These are phyloP conservation scores for Celastrina argiolus DNA, from an alignment of 2,888 invertebrate genomes.

Conservation along the genomic window DNA sequence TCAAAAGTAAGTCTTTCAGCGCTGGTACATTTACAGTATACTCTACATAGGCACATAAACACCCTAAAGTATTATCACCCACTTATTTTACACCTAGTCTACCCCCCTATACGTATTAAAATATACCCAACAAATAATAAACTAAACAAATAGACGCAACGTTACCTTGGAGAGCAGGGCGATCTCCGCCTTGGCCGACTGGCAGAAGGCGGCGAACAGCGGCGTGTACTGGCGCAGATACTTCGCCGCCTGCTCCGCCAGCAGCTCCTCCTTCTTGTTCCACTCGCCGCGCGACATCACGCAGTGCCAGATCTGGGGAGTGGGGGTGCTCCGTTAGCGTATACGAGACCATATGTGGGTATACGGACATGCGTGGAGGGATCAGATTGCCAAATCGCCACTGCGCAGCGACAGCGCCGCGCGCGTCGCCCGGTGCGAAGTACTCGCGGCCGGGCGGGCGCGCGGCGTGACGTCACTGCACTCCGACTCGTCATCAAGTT, in stretches of 20 bases:
- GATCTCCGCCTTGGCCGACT: slow-evolving; percentile 90
- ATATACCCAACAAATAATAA: too few relatives aligned
- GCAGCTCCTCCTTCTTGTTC: slow-evolving; percentile 98
- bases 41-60: too few relatives aligned
- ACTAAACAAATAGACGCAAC: too few relatives aligned
- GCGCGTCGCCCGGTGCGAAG: slow-evolving; percentile 44
- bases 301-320: slow-evolving; percentile 92
- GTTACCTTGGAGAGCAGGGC: slow-evolving; percentile 89
- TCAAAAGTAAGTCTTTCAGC: too few relatives aligned
- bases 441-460: background rate
- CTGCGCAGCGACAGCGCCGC: slow-evolving; percentile 37
- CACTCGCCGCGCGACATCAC: slow-evolving; percentile 97
- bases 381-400: slow-evolving; percentile 72
- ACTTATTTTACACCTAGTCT: too few relatives aligned
- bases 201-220: slow-evolving; percentile 91
- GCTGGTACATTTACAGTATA: too few relatives aligned
- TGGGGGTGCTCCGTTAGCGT: background rate
- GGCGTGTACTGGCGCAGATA: slow-evolving; percentile 92
- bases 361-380: background rate
- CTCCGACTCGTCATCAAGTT: background rate
- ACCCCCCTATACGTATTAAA: too few relatives aligned
- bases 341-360: background rate
- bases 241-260: slow-evolving; percentile 96
- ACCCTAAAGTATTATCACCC: too few relatives aligned
- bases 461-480: background rate